A percentile compares a stretch with the other conserved stretches of the same genome.
phyloP scores from a whole-genome alignment of 1,140 invertebrate species.

The Oedothorax gibbosus region DNA sequence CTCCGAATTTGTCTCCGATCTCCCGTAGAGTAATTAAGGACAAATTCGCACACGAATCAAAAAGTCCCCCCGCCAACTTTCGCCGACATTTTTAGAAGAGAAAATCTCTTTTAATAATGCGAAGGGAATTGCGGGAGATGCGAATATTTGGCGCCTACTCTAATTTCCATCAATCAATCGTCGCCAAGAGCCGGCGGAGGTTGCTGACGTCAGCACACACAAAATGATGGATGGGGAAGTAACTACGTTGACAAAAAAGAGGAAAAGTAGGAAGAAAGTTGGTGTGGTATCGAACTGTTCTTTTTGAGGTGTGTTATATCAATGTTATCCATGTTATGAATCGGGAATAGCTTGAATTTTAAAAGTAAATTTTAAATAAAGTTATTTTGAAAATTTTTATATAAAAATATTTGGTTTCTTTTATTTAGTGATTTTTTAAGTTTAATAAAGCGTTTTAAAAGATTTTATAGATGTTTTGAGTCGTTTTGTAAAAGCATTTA shows the following conservation, averaged over 20 bases:
- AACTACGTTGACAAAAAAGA: conserved; percentile 29
- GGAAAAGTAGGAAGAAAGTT: not conserved
- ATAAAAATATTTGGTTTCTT: too few relatives aligned
- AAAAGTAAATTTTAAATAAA: too few relatives aligned
- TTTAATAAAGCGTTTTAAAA: too few relatives aligned
- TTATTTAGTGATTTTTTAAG: too few relatives aligned
- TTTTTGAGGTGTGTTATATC: too few relatives aligned
- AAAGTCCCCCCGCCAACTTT: not conserved
- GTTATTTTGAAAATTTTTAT: too few relatives aligned
- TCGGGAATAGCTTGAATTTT: too few relatives aligned
- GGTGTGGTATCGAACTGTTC: too few relatives aligned
- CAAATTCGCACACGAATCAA: conserved; percentile 23
- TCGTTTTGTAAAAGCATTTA: too few relatives aligned
- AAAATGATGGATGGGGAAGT: conserved; percentile 39
- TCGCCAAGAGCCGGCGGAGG: conserved; percentile 17
- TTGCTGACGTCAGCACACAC: conserved; percentile 32
- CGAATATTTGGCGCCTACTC: conserved; percentile 42
- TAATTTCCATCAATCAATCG: conserved; percentile 46
- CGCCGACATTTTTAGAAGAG: conserved; percentile 7
- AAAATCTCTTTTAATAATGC: conserved; percentile 6
- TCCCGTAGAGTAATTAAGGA: conserved; percentile 13
- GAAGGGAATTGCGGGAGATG: conserved; percentile 4
- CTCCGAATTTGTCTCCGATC: not conserved
- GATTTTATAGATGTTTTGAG: too few relatives aligned
- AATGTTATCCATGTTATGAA: too few relatives aligned